Percentiles rank a stretch among this genome's conserved stretches.
Evolutionary conservation across 2,888 invertebrate species (phyloP).

Genomic region (Dynastes maya): DNA sequence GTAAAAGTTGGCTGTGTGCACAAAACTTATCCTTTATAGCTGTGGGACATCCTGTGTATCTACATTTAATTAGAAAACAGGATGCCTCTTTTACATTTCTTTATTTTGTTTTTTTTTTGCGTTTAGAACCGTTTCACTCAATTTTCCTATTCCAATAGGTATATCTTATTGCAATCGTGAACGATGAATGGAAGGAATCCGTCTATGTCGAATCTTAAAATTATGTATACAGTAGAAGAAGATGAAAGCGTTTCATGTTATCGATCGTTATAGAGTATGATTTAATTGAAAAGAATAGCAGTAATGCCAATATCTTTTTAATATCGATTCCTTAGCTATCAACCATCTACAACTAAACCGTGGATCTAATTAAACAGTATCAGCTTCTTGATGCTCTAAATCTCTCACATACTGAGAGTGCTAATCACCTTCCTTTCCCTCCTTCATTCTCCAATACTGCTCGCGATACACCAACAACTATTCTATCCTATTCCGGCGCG

Average conservation of each 20-base stretch:
- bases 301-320: not conserved
- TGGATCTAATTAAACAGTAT: conserved; percentile 7
- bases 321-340: not conserved
- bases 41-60: no score
- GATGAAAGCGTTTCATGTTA: not conserved
- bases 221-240: not conserved
- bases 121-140: no score
- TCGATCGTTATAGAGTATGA: not conserved
- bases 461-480: conserved; percentile 12
- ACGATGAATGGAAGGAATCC: not conserved
- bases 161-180: not conserved
- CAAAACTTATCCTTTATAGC: no score
- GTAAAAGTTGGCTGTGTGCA: no score
- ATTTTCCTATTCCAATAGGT: no score
- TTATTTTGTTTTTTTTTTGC: no score
- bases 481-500: conserved; percentile 51
- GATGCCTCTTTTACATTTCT: no score
- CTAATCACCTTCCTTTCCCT: no score
- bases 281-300: not conserved
- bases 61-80: no score
- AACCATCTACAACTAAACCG: not conserved
- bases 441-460: no score
- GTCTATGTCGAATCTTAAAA: not conserved
- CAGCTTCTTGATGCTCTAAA: not conserved
- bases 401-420: not conserved